Evolutionary conservation across 2,888 invertebrate species (phyloP).

Genomic region (Cistogaster globosa): DNA sequence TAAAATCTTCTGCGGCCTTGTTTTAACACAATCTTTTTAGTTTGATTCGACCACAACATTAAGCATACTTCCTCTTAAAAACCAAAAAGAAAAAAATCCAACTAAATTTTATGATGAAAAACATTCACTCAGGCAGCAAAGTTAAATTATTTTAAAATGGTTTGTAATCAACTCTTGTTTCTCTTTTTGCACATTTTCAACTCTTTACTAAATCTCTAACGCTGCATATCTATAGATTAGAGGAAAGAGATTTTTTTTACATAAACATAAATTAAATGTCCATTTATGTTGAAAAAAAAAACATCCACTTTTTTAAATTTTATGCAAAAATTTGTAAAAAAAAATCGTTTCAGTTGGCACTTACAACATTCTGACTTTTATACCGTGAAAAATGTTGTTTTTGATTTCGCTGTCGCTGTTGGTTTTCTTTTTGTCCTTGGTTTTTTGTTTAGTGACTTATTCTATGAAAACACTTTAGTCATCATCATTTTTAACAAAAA

Average conservation of each 20-base stretch:
- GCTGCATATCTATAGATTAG: neutral
- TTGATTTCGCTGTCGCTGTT: neutral
- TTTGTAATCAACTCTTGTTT: conserved; percentile 22
- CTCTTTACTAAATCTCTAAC: neutral
- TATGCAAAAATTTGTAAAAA: conserved; percentile 4
- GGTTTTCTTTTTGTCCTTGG: neutral
- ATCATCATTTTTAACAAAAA: neutral
- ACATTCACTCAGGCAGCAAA: conserved; percentile 15
- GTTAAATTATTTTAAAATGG: conserved; percentile 42
- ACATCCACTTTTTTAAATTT: too few species aligned
- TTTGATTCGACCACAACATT: neutral
- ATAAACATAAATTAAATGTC: conserved; percentile 20
- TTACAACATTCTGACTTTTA: conserved; percentile 61
- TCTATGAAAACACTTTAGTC: conserved; percentile 37
- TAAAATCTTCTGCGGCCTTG: too few species aligned
- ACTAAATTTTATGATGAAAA: conserved; percentile 40
- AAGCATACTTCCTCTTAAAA: neutral
- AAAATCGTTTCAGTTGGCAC: conserved; percentile 52
- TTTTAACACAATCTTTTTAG: too few species aligned
- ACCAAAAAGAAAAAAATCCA: neutral
- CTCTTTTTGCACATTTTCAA: conserved; percentile 7
- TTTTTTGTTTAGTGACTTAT: conserved; percentile 25
- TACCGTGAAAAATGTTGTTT: conserved; percentile 23
- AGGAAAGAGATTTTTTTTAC: neutral
- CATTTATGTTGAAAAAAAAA: neutral